Evolutionary conservation across 2,113 vertebrate genomes (phyloP), one percentile per base, ranked within the genome.

Genomic region (Tringa solitaria): DNA sequence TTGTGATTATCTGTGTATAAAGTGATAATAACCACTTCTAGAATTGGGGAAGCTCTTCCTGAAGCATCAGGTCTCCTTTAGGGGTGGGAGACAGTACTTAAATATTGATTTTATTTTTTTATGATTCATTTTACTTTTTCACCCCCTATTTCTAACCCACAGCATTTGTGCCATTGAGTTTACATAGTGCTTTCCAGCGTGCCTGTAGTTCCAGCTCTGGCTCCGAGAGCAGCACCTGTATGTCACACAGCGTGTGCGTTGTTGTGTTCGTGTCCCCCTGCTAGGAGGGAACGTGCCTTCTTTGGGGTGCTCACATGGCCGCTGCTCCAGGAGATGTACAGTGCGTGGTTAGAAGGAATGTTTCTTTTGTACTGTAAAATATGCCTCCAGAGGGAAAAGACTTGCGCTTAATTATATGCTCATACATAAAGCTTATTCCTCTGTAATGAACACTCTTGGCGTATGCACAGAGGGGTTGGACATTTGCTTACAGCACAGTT

Each of bases 211-310:
- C 8, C 19, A 74, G 50, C 73, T 78, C 59, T 56, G 56, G 21
- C 56, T 89, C 61, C 0, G 1, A 16, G 53, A 28, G 59, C 4
- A 3, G 23, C 43, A 26, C 27, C 9, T 6, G 14, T 9, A 8
- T 23, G 46, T 56, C 43, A 11, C 21, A 3, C 17, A 80, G 68
- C 41, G 0, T 7, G 2, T 32, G 1, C 0, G 1, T 20, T 41
- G 21, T 21, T 74, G 13, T 73, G 59, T 33, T 81, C 6, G 1
- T 22, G 56, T 69, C 10, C 3, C 32, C 13, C 27, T 84, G 15
- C 57, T 50, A 3, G 67, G 84, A 78, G 69, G 37, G 73, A 73
- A 10, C 1, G 5, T 57, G 57, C 33, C 6, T 2, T 2, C 60
- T 59, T 45, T 24, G 35, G 27, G 64, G 51, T 1, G 0, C 5